Percentiles rank a stretch among this genome's conserved stretches.
Conservation (phyloP, 2,113 vertebrate genomes). For the Orycteropus afer region DNA sequence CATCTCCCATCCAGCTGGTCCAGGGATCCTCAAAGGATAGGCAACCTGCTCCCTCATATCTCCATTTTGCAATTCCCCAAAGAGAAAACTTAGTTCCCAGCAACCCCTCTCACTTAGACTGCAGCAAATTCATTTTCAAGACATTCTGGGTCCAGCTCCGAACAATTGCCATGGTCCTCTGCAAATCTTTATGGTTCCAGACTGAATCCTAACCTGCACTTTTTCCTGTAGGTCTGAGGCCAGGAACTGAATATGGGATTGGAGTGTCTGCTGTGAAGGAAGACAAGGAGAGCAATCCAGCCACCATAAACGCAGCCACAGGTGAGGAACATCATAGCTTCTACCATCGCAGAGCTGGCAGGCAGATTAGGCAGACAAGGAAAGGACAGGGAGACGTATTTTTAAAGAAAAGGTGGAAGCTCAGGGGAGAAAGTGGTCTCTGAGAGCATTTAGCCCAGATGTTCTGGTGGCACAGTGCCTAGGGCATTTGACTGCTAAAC, state of each 20-base stretch:
- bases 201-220: not conserved
- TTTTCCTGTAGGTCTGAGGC: slow-evolving; percentile 89
- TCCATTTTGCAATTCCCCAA: slow-evolving; percentile 19
- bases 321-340: slow-evolving; percentile 85
- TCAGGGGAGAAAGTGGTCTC: not conserved
- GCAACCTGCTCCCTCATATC: not conserved
- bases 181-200: not conserved
- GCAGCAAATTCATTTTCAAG: not conserved
- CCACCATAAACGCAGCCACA: slow-evolving; percentile 96
- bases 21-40: not conserved
- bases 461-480: too few species aligned
- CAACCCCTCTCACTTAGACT: not conserved
- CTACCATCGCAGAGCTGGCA: not conserved
- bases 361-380: not conserved
- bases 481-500: too few species aligned
- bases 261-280: slow-evolving; percentile 96
- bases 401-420: not conserved
- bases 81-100: slow-evolving; percentile 61
- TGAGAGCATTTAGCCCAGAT: not conserved
- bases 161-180: not conserved
- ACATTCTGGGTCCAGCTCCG: not conserved
- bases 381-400: not conserved
- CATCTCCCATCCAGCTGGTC: accelerated
- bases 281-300: slow-evolving; percentile 93
- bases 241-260: slow-evolving; percentile 97